phyloP scores from a whole-genome alignment of 2,113 vertebrate genomes.

The Tamias sibiricus region DNA sequence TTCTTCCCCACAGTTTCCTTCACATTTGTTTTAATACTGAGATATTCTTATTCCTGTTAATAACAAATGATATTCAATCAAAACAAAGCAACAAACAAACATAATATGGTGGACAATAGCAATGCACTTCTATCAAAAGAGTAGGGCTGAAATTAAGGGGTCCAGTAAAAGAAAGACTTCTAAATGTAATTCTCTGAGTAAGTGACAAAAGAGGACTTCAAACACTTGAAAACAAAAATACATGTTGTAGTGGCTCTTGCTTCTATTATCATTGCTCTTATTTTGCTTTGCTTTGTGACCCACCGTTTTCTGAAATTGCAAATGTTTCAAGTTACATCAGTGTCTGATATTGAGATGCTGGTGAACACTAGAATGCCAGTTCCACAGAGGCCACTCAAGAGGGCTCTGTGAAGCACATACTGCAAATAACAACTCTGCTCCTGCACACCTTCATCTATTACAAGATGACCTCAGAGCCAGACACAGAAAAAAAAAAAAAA shows the following conservation, averaged over 20 bases:
- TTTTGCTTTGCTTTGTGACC: not conserved
- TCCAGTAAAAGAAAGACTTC: not conserved
- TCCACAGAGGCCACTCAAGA: not conserved
- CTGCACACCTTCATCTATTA: rapidly evolving
- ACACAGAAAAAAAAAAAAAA: not conserved
- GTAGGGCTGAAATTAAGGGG: not conserved
- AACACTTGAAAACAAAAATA: not conserved
- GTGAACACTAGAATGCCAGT: not conserved
- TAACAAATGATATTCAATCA: not conserved
- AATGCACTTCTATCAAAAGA: not conserved
- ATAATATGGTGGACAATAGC: not conserved
- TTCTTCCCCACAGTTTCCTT: not conserved
- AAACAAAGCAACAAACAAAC: not conserved
- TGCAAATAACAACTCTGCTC: not conserved
- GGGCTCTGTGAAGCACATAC: not conserved
- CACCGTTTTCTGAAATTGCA: not conserved
- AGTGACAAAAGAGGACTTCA: not conserved
- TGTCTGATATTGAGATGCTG: not conserved
- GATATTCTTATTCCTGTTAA: not conserved
- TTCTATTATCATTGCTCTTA: not conserved
- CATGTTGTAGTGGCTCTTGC: not conserved
- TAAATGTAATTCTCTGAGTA: too few relatives aligned
- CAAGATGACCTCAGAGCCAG: not conserved
- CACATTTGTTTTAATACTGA: not conserved
- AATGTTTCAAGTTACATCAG: not conserved